phyloP scores from a whole-genome alignment of 1,140 invertebrate species.

The Plectrocnemia conspersa region DNA sequence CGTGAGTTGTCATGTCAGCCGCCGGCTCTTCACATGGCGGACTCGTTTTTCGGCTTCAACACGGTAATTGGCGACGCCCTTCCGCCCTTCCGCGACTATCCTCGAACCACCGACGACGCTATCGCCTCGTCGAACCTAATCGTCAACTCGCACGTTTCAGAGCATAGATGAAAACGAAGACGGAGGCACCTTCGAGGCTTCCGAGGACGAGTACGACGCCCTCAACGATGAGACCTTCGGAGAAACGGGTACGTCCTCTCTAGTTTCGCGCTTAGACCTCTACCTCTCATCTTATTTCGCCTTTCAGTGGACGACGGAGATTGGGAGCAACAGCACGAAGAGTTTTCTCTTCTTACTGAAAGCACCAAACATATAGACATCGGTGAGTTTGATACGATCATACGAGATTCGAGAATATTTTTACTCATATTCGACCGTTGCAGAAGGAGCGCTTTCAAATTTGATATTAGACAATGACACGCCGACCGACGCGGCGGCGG shows the following conservation, averaged over 20 bases:
- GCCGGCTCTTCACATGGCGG: constrained; percentile 15
- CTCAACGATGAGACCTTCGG: constrained; percentile 90
- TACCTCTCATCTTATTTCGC: constrained; percentile 1
- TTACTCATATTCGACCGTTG: constrained; percentile 25
- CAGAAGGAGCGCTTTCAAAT: constrained; percentile 49
- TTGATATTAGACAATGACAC: constrained; percentile 46
- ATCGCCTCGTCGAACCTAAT: background rate
- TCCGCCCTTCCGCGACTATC: background rate
- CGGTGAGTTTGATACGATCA: constrained; percentile 16
- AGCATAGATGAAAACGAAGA: constrained; percentile 52
- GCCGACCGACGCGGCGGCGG: constrained; percentile 1
- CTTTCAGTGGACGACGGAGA: constrained; percentile 46
- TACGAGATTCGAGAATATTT: background rate
- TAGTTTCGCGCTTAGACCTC: background rate
- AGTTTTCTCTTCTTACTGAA: constrained; percentile 45
- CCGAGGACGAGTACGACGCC: constrained; percentile 83
- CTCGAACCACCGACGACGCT: background rate
- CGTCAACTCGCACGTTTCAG: constrained; percentile 37
- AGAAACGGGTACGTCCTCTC: constrained; percentile 55
- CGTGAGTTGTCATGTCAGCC: constrained; percentile 18
- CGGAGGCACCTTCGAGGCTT: constrained; percentile 61
- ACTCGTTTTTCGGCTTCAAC: constrained; percentile 22
- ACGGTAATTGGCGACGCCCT: background rate
- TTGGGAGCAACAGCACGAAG: constrained; percentile 50
- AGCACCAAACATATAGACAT: constrained; percentile 38